These are phyloP conservation scores for Tethea ocularis DNA, from an alignment of 2,888 invertebrate genomes.

Conservation along the genomic window DNA sequence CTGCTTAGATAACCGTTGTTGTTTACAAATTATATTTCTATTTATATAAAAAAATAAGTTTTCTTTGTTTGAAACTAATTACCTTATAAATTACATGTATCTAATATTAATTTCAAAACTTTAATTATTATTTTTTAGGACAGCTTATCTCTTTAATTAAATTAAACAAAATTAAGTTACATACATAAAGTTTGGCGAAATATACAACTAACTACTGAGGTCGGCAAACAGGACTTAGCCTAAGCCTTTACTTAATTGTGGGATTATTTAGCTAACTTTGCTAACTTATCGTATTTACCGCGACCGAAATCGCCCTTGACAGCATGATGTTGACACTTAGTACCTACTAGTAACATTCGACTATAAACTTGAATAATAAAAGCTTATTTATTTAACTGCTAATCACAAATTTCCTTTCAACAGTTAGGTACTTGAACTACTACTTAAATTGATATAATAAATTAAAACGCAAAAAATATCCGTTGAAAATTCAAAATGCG, in stretches of 20 bases:
- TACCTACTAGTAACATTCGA: conserved; percentile 20
- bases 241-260: conserved; percentile 63
- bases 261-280: conserved; percentile 60
- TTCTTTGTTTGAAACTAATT: neutral
- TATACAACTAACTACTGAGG: conserved; percentile 33
- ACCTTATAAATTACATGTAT: neutral
- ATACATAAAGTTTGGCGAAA: conserved; percentile 40
- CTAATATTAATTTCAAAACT: neutral
- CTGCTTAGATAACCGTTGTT: neutral
- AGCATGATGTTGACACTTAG: conserved; percentile 30
- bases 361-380: neutral
- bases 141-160: neutral
- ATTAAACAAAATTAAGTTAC: conserved; percentile 29
- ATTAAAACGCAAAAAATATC: too few relatives aligned
- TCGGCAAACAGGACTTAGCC: conserved; percentile 49
- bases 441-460: too few relatives aligned
- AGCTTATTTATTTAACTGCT: too few relatives aligned
- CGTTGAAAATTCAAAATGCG: too few relatives aligned
- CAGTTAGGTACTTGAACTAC: too few relatives aligned
- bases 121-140: neutral
- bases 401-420: too few relatives aligned
- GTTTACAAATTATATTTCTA: neutral
- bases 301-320: conserved; percentile 39
- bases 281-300: conserved; percentile 62
- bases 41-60: neutral